These are phyloP conservation scores for Xerus rutilus DNA, from an alignment of 2,797 vertebrate species.

Conservation along the genomic window DNA sequence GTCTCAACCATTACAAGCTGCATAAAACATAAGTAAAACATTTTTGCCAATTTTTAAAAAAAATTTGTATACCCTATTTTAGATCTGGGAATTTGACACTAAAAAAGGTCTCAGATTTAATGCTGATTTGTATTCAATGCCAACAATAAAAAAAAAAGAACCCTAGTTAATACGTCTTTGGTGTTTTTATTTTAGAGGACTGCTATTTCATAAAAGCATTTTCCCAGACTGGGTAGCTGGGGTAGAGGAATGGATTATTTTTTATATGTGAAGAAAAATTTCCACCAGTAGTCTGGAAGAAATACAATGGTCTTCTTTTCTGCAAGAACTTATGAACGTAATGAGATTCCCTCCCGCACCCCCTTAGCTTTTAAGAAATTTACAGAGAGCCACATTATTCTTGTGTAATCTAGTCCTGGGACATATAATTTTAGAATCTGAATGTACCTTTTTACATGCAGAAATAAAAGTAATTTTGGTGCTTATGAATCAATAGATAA, in stretches of 20 bases:
- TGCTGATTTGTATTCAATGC: constrained; percentile 77
- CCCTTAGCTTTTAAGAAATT: constrained; percentile 61
- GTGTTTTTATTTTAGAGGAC: constrained; percentile 75
- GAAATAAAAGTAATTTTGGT: constrained; percentile 75
- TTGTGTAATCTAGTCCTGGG: constrained; percentile 71
- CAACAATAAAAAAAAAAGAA: constrained; percentile 71
- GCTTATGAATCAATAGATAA: constrained; percentile 77
- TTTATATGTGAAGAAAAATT: constrained; percentile 68
- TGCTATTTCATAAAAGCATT: constrained; percentile 71
- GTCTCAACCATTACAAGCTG: constrained; percentile 78
- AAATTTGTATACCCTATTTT: constrained; percentile 80
- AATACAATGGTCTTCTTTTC: constrained; percentile 72
- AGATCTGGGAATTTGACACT: constrained; percentile 82
- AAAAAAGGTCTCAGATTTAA: constrained; percentile 80
- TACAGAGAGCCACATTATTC: constrained; percentile 75
- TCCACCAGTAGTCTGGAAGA: constrained; percentile 71
- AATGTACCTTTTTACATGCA: constrained; percentile 76
- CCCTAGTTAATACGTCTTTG: constrained; percentile 67
- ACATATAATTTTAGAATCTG: constrained; percentile 79
- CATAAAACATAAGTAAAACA: constrained; percentile 80
- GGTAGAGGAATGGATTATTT: constrained; percentile 62
- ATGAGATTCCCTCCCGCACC: constrained; percentile 15
- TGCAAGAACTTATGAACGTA: constrained; percentile 71
- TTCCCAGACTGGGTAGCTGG: constrained; percentile 59
- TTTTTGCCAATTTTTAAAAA: constrained; percentile 77